A percentile compares a stretch with the other conserved stretches of the same genome.
Evolutionary conservation across 2,888 invertebrate genomes (phyloP).

Genomic region (Eretmocerus hayati): DNA sequence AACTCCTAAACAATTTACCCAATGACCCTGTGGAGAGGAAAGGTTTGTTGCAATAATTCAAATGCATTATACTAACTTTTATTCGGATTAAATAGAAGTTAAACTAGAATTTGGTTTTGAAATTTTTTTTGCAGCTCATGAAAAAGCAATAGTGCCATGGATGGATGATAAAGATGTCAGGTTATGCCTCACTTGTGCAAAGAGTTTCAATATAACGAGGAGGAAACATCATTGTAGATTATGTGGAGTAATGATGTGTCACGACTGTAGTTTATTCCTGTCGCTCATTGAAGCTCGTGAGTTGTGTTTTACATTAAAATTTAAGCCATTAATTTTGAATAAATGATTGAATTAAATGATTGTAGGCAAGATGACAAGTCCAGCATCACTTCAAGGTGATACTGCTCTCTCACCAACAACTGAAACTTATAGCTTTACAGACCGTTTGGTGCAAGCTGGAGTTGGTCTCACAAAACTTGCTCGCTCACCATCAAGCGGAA

Average conservation of each 20-base stretch:
- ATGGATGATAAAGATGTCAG: slow-evolving; percentile 83
- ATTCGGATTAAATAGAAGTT: no score
- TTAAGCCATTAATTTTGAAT: no score
- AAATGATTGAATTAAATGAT: slow-evolving; percentile 9
- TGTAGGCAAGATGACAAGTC: slow-evolving; percentile 54
- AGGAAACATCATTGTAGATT: slow-evolving; percentile 94
- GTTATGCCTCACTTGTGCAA: slow-evolving; percentile 86
- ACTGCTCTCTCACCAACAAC: slow-evolving; percentile 36
- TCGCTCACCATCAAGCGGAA: slow-evolving; percentile 49
- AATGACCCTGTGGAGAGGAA: slow-evolving; percentile 64
- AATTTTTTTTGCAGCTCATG: slow-evolving; percentile 49
- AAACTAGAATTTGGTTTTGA: slow-evolving; percentile 25
- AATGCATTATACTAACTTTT: no score
- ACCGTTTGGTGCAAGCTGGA: slow-evolving; percentile 37
- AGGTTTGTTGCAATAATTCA: no score
- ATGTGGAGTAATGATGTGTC: slow-evolving; percentile 89
- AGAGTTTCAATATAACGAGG: slow-evolving; percentile 76
- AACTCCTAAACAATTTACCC: slow-evolving; percentile 77
- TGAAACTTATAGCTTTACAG: slow-evolving; percentile 32
- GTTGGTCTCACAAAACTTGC: slow-evolving; percentile 41
- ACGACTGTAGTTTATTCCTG: slow-evolving; percentile 83
- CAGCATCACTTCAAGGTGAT: slow-evolving; percentile 44
- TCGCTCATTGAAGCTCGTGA: slow-evolving; percentile 71
- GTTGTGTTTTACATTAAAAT: slow-evolving; percentile 32
- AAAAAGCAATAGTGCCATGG: slow-evolving; percentile 78